A percentile compares a stretch with the other conserved stretches of the same genome.
These are phyloP conservation scores for Orthonychiurus folsomi DNA, from an alignment of 2,888 invertebrate species.

Conservation along the genomic window DNA sequence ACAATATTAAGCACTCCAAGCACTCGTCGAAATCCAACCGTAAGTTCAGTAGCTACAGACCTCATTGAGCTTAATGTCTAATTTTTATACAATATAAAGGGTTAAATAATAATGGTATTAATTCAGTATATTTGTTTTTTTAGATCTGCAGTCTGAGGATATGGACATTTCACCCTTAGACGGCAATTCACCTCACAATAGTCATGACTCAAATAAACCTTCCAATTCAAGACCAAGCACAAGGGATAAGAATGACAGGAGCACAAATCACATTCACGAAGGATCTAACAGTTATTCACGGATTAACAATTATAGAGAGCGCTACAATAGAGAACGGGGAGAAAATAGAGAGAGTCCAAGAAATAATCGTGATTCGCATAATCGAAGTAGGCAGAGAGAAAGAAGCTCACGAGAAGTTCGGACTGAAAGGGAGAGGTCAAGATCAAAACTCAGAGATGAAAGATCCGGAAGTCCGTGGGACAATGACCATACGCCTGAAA, in stretches of 20 bases:
- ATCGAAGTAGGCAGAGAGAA: not conserved
- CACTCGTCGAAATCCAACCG: too few species aligned
- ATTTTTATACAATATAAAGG: too few species aligned
- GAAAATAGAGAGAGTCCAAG: constrained; percentile 1
- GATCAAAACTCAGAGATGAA: constrained; percentile 33
- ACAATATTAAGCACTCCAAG: too few species aligned
- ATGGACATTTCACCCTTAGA: constrained; percentile 79
- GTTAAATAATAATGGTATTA: too few species aligned
- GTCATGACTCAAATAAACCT: not conserved
- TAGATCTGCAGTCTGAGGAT: constrained; percentile 60
- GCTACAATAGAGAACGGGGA: constrained; percentile 23
- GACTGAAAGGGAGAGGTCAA: constrained; percentile 24
- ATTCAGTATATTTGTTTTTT: too few species aligned
- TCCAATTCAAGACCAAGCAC: too few species aligned
- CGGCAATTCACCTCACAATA: constrained; percentile 27
- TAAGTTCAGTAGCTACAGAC: too few species aligned
- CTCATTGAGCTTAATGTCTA: too few species aligned
- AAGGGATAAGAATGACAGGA: too few species aligned
- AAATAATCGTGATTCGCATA: not conserved
- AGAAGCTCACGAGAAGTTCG: not conserved
- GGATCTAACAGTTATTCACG: too few species aligned
- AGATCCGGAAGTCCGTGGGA: constrained; percentile 38
- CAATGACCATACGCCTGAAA: constrained; percentile 37
- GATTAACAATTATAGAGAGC: constrained; percentile 21
- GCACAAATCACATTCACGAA: too few species aligned